Percentiles rank a stretch among this genome's conserved stretches.
phyloP scores from a whole-genome alignment of 2,888 invertebrate species.

The Hermodice carunculata region DNA sequence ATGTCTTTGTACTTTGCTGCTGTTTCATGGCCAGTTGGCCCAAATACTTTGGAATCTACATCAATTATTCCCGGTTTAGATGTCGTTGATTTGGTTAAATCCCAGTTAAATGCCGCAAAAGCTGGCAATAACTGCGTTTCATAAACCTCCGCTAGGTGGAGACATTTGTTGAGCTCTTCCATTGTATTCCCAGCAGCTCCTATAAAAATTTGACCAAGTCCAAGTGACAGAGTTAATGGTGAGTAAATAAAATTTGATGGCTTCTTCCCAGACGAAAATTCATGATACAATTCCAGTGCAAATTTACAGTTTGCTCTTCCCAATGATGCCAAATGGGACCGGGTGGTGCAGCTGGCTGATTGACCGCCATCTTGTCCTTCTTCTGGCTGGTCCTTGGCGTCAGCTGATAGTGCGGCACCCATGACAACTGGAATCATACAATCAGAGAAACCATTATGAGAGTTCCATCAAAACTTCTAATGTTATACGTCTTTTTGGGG shows the following conservation, averaged over 20 bases:
- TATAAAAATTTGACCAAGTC: constrained; percentile 40
- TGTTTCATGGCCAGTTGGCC: constrained; percentile 29
- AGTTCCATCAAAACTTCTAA: no score
- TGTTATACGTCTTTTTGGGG: no score
- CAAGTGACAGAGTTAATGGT: constrained; percentile 40
- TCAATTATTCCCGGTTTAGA: constrained; percentile 41
- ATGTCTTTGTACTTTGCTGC: constrained; percentile 35
- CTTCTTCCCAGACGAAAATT: constrained; percentile 41
- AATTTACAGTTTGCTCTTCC: constrained; percentile 46
- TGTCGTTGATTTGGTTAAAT: constrained; percentile 32
- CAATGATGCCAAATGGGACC: constrained; percentile 41
- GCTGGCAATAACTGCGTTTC: constrained; percentile 41
- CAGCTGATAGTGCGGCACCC: no score
- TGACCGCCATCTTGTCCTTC: no score
- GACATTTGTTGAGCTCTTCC: constrained; percentile 40
- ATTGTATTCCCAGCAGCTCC: constrained; percentile 36
- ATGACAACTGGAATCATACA: no score
- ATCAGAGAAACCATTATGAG: no score
- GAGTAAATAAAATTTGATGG: constrained; percentile 40
- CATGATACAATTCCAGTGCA: constrained; percentile 41
- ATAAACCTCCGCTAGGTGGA: constrained; percentile 39
- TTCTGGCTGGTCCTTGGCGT: no score
- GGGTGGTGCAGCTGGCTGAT: constrained; percentile 36
- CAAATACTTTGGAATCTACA: constrained; percentile 40
- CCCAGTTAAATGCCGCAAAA: constrained; percentile 47